Evolutionary conservation across 2,797 vertebrate species (phyloP).

Genomic region (Microctenopoma steveboyesi): DNA sequence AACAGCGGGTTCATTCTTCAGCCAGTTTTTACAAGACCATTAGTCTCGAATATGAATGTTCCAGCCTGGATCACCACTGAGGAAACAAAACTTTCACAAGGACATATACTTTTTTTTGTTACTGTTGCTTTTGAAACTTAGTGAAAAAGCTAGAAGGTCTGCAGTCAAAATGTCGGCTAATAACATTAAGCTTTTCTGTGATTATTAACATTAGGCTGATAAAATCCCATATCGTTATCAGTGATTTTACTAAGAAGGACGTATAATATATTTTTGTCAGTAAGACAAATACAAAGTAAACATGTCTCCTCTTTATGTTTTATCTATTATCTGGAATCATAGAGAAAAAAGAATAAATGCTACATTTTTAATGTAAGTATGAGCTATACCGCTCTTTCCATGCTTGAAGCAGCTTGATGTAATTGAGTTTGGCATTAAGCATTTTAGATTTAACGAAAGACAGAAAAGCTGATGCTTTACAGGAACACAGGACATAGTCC

Average conservation of each 20-base stretch:
- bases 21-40: constrained; percentile 13
- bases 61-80: neutral
- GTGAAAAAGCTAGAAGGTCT: neutral
- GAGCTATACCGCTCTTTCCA: neutral
- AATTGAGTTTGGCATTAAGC: neutral
- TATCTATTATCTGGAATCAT: too few relatives aligned
- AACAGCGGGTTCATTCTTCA: constrained; percentile 15
- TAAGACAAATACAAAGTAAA: too few relatives aligned
- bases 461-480: neutral
- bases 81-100: constrained; percentile 10
- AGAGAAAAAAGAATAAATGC: neutral
- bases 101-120: neutral
- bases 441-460: constrained; percentile 1
- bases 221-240: neutral
- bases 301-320: too few relatives aligned
- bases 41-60: constrained; percentile 5
- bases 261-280: too few relatives aligned
- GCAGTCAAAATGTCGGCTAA: neutral
- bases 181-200: neutral
- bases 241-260: too few relatives aligned
- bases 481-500: neutral
- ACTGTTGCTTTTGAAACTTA: neutral
- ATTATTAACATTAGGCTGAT: neutral
- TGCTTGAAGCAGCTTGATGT: neutral
- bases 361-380: neutral